Evolutionary conservation across 1,140 invertebrate genomes (phyloP).

Genomic region (Eurytemora carolleeae): DNA sequence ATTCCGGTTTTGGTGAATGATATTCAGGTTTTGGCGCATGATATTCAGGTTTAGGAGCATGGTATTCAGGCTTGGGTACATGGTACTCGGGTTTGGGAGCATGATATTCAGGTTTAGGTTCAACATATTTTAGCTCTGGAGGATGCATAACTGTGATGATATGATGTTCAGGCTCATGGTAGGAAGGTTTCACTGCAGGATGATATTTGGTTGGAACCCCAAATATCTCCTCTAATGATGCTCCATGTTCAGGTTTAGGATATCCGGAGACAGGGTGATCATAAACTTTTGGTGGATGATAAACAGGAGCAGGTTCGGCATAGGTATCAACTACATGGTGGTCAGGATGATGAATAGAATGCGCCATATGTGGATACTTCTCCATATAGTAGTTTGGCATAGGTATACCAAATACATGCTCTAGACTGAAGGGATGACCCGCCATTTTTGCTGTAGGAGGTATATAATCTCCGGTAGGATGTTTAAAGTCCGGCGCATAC

Average conservation of each 20-base stretch:
- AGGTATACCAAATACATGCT: not conserved
- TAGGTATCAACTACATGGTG: too few species aligned
- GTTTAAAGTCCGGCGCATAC: not conserved
- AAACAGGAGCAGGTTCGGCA: not conserved
- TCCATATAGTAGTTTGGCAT: not conserved
- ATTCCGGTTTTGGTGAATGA: not conserved
- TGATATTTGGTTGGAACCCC: not conserved
- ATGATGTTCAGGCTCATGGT: not conserved
- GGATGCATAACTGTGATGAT: not conserved
- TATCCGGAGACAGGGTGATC: not conserved
- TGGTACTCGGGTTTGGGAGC: slow-evolving; percentile 3
- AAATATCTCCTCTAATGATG: slow-evolving; percentile 6
- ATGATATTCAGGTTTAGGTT: slow-evolving; percentile 5
- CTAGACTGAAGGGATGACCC: not conserved
- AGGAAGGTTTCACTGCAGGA: not conserved
- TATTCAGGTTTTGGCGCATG: not conserved
- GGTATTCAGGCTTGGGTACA: slow-evolving; percentile 4
- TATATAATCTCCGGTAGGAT: not conserved
- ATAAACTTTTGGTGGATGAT: not conserved
- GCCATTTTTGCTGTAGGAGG: not conserved
- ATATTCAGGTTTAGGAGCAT: slow-evolving; percentile 8
- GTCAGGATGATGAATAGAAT: not conserved
- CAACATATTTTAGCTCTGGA: not conserved
- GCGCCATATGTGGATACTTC: not conserved
- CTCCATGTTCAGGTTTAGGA: slow-evolving; percentile 7